Evolutionary conservation across 1,140 invertebrate genomes (phyloP), one percentile per base, ranked within the genome.

Genomic region (Leptinotarsa defecta): DNA sequence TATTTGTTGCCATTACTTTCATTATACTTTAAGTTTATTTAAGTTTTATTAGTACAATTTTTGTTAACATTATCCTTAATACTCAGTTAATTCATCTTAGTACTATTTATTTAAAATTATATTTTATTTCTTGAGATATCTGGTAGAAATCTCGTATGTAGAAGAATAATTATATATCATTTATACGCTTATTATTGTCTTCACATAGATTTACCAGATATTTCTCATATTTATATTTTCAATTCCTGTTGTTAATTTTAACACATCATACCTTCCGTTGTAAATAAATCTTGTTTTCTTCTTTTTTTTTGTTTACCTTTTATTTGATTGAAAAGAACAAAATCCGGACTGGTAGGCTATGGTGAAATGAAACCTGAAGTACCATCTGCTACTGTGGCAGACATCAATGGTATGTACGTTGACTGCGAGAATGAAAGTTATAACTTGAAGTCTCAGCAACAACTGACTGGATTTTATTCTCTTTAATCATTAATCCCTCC

Each of bases 271-370:
- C 34, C 52, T 62, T 69, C 49, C 64, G 63, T 62, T 73, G 71
- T 76, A 76, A 76, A 76, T 76, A 76, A 76, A 76, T 27, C 19
- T 34, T 57, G 27, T 34, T 24, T 68, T 57, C 48, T 61, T 62
- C 22, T 67, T 20, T 67, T 20, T 67, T 74, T 19, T 64, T 73
- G 13, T 69, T 73, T 73, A 63, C 68, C n/a, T 73, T 76, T 69
- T 19, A 17, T 73, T 68, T 43, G 73, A 49, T 75, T 65, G 11
- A 43, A 43, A 3, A 43, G 34, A 43, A 43, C 8, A 43, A 43
- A 43, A 43, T 43, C 34, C 34, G 34, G 2, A 11, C 34, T 43
- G 34, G 8, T 43, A 43, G 34, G 6, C 34, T 43, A 11, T 43
- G 34, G 34, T 43, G 2, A 43, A 43, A 43, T 43, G 34, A 43